Conservation (phyloP, 2,113 vertebrate genomes). For the Dinomys branickii region DNA sequence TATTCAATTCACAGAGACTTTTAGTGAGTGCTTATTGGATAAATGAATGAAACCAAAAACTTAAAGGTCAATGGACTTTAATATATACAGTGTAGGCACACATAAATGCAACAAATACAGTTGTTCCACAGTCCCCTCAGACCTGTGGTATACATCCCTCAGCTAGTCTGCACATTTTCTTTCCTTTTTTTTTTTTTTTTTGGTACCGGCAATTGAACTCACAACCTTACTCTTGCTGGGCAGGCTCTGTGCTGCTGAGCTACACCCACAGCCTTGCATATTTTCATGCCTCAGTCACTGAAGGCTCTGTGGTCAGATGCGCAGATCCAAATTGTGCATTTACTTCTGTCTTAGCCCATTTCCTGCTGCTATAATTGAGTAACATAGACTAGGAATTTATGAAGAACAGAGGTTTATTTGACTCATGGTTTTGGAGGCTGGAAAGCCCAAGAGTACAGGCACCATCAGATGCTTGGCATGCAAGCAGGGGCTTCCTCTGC, state of each 20-base stretch:
- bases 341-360: background rate
- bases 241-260: too few species aligned
- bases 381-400: background rate
- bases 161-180: background rate
- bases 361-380: background rate
- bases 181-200: too few species aligned
- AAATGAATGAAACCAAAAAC: background rate
- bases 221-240: too few species aligned
- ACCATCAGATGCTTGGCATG: background rate
- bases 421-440: background rate
- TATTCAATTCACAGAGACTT: background rate
- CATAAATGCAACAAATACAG: background rate
- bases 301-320: background rate
- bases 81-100: background rate
- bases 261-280: too few species aligned
- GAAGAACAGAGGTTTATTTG: background rate
- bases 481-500: background rate
- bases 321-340: background rate
- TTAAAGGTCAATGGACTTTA: background rate
- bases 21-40: background rate
- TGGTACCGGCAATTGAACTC: too few species aligned
- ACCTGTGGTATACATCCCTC: background rate
- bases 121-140: background rate
- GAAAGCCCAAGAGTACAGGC: background rate
- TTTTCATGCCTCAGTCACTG: background rate